Percentiles rank a stretch among this genome's conserved stretches.
Evolutionary conservation across 2,113 vertebrate species (phyloP).

Genomic region (Gnathonemus echidnorhynchus): DNA sequence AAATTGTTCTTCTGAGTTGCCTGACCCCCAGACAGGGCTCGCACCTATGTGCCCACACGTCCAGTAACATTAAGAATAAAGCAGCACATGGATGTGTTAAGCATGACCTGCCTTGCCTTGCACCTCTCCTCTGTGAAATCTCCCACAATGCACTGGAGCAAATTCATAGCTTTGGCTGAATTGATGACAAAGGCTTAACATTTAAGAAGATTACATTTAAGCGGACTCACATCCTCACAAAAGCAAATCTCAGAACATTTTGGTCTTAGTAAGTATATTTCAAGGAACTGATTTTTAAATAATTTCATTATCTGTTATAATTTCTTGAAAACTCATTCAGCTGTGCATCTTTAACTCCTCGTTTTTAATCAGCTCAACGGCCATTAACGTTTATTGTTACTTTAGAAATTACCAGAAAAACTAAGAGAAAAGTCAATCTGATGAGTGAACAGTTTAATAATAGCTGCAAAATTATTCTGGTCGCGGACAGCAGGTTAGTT

Average conservation of each 20-base stretch:
- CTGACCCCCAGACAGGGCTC: background rate
- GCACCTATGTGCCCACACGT: background rate
- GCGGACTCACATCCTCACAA: background rate
- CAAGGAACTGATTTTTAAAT: constrained; percentile 7
- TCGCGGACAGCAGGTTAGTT: constrained; percentile 27
- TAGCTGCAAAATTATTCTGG: constrained; percentile 14
- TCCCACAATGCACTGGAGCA: constrained; percentile 35
- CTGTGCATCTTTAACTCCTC: background rate
- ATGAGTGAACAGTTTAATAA: constrained; percentile 13
- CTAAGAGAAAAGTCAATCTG: constrained; percentile 13
- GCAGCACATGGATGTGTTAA: background rate
- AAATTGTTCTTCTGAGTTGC: background rate
- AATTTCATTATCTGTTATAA: constrained; percentile 2
- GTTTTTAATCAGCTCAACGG: background rate
- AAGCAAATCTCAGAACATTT: constrained; percentile 9
- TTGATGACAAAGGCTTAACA: constrained; percentile 10
- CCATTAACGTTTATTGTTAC: background rate
- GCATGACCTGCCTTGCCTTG: background rate
- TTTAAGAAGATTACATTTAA: constrained; percentile 16
- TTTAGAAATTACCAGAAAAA: background rate
- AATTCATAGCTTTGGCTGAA: constrained; percentile 38
- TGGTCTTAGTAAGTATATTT: constrained; percentile 2
- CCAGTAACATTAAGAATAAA: background rate
- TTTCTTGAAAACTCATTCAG: background rate
- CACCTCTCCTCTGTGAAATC: constrained; percentile 29